A percentile compares a stretch with the other conserved stretches of the same genome.
phyloP scores from a whole-genome alignment of 35 echinoderm and acorn worm genomes.

The Strongylocentrotus purpuratus region DNA sequence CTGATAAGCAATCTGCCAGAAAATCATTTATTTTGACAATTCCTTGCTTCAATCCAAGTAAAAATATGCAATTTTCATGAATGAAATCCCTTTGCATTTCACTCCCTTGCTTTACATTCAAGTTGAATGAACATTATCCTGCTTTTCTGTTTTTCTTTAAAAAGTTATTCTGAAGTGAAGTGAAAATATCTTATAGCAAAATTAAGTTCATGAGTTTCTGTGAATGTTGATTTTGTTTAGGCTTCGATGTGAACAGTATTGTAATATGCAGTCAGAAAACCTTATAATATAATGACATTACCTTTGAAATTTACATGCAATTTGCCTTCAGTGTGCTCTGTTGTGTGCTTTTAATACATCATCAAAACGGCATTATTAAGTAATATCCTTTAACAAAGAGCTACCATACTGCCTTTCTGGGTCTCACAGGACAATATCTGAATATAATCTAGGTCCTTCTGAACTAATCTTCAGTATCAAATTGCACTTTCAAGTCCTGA shows the following conservation, averaged over 20 bases:
- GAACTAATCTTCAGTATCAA: not conserved
- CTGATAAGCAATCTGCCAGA: not conserved
- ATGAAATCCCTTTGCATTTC: not conserved
- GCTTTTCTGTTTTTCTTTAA: not conserved
- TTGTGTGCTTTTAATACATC: too few species aligned
- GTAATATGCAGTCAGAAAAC: too few species aligned
- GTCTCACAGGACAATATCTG: too few species aligned
- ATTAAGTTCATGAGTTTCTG: too few species aligned
- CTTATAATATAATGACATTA: too few species aligned
- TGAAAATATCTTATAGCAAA: not conserved
- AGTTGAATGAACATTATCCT: not conserved
- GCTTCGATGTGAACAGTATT: too few species aligned
- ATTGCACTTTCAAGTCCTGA: not conserved
- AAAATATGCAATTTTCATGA: not conserved
- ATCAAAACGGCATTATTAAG: too few species aligned
- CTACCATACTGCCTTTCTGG: too few species aligned
- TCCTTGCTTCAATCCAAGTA: not conserved
- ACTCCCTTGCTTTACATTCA: not conserved
- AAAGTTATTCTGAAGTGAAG: not conserved
- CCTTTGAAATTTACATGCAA: not conserved
- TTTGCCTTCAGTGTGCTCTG: not conserved
- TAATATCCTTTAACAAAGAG: too few species aligned
- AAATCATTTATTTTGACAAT: not conserved
- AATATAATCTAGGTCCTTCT: too few species aligned
- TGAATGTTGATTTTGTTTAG: too few species aligned